Evolutionary conservation across 2,797 vertebrate genomes (phyloP).

Genomic region (Acanthurus tractus): DNA sequence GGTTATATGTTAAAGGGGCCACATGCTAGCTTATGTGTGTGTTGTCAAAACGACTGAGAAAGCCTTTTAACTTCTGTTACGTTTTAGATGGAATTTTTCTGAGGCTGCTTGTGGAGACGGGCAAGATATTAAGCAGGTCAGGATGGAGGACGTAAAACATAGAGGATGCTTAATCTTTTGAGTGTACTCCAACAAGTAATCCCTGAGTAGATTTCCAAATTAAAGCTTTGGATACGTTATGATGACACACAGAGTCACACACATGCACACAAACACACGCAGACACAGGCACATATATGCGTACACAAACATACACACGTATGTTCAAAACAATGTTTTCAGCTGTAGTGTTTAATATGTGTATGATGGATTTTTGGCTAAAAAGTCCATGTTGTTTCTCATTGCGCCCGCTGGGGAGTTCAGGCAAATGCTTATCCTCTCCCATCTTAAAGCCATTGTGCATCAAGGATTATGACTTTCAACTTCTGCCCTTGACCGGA

Average conservation of each 20-base stretch:
- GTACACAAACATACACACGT: conserved; percentile 29
- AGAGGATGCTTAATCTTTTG: conserved; percentile 86
- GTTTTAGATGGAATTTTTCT: conserved; percentile 66
- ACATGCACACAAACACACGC: conserved; percentile 50
- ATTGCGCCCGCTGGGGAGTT: conserved; percentile 38
- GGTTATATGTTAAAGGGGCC: conserved; percentile 30
- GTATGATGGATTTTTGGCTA: conserved; percentile 60
- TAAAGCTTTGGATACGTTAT: conserved; percentile 83
- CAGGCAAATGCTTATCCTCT: conserved; percentile 54
- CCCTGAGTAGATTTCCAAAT: conserved; percentile 86
- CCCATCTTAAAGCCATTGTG: conserved; percentile 67
- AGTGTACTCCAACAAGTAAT: conserved; percentile 86
- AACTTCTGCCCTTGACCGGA: conserved; percentile 60
- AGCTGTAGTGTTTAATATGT: conserved; percentile 52
- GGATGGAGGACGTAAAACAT: conserved; percentile 81
- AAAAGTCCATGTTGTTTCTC: conserved; percentile 42
- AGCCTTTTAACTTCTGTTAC: conserved; percentile 56
- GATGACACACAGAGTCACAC: conserved; percentile 67
- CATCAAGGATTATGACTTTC: conserved; percentile 71
- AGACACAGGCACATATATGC: conserved; percentile 12
- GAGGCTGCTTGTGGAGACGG: conserved; percentile 64
- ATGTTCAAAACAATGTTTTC: conserved; percentile 49
- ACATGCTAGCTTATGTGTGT: conserved; percentile 19
- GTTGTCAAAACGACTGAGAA: conserved; percentile 32
- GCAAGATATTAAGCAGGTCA: conserved; percentile 83